Evolutionary conservation across 1,140 invertebrate genomes (phyloP).

Genomic region (Protaetia brevitarsis): DNA sequence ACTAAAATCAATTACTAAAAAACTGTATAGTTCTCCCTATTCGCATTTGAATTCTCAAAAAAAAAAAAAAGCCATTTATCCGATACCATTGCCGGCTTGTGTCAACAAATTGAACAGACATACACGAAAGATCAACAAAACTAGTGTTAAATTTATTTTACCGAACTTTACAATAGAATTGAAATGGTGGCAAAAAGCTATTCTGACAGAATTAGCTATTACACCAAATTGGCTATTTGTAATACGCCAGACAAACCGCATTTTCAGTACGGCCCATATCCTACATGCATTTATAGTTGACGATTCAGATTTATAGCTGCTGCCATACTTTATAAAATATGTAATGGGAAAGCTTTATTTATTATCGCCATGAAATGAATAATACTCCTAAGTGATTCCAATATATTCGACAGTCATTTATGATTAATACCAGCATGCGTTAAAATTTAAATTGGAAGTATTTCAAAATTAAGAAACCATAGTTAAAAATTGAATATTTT

Average conservation of each 20-base stretch:
- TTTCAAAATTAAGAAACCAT: too few species aligned
- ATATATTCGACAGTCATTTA: neutral
- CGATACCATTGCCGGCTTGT: neutral
- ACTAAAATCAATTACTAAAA: too few species aligned
- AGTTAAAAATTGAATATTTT: too few species aligned
- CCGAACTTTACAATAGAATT: constrained; percentile 7
- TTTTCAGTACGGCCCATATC: neutral
- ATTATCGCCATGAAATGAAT: neutral
- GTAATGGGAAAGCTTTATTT: constrained; percentile 5
- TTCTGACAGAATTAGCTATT: constrained; percentile 11
- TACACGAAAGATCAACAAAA: constrained; percentile 5
- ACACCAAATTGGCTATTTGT: constrained; percentile 7
- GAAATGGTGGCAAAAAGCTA: constrained; percentile 8
- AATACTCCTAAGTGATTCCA: neutral
- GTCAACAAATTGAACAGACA: constrained; percentile 6
- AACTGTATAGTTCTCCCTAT: too few species aligned
- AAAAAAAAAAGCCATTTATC: constrained; percentile 1
- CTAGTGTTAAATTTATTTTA: constrained; percentile 11
- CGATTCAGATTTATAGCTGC: constrained; percentile 1
- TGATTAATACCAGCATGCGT: neutral
- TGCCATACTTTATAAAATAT: constrained; percentile 17
- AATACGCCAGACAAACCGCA: neutral
- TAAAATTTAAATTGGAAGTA: neutral
- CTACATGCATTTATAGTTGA: constrained; percentile 7
- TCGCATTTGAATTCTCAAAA: too few species aligned